Evolutionary conservation across 2,797 vertebrate species (phyloP).

Genomic region (Chelmon rostratus): DNA sequence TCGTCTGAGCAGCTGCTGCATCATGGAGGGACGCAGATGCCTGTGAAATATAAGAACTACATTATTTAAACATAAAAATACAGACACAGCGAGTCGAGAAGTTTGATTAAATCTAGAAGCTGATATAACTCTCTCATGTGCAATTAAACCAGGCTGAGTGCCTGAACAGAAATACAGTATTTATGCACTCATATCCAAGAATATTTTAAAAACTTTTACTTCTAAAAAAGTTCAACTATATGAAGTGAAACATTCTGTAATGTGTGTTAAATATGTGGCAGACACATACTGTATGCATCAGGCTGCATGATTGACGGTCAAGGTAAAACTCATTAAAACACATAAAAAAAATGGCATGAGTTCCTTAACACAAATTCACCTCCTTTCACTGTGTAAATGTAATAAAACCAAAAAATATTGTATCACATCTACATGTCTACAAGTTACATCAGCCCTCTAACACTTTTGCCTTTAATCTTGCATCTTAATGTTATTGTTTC

Average conservation of each 20-base stretch:
- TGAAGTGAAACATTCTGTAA: background rate
- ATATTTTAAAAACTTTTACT: no score
- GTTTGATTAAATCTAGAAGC: no score
- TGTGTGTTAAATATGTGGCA: background rate
- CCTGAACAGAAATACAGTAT: background rate
- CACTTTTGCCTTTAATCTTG: background rate
- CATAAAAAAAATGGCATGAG: background rate
- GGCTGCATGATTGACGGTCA: background rate
- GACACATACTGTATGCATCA: background rate
- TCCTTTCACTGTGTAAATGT: background rate
- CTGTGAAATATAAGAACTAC: slow-evolving; percentile 75
- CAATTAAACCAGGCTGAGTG: background rate
- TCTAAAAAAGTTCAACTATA: background rate
- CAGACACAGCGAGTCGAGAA: background rate
- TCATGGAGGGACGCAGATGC: slow-evolving; percentile 95
- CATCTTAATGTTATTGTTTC: background rate
- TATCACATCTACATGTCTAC: background rate
- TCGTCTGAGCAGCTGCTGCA: slow-evolving; percentile 96
- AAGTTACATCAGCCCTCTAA: background rate
- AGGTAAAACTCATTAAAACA: no score
- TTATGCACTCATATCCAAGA: background rate
- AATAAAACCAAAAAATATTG: background rate
- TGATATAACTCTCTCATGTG: background rate
- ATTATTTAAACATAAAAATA: background rate
- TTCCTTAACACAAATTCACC: background rate